phyloP scores from a whole-genome alignment of 2,113 vertebrate genomes.

The Mirounga angustirostris region DNA sequence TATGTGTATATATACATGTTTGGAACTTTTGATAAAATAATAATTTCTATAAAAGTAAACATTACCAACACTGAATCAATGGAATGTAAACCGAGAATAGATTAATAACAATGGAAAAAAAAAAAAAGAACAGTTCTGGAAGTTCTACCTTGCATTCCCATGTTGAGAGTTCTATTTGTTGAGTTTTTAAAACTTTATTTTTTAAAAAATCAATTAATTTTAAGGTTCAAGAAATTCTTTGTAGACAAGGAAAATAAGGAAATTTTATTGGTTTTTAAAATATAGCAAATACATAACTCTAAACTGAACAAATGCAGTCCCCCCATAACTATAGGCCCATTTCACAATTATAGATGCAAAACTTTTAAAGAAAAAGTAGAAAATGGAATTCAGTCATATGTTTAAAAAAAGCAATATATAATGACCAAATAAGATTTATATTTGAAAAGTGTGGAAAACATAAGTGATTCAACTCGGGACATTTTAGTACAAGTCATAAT shows the following conservation, averaged over 20 bases:
- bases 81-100: background rate
- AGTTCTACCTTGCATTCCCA: background rate
- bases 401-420: background rate
- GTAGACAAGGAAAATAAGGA: background rate
- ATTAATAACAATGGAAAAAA: background rate
- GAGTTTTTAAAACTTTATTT: background rate
- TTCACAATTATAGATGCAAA: background rate
- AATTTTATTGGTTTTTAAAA: background rate
- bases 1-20: background rate
- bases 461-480: background rate
- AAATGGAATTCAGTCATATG: background rate
- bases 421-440: background rate
- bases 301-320: background rate
- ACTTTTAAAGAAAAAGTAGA: background rate
- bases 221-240: background rate
- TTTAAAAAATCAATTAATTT: background rate
- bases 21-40: constrained; percentile 1
- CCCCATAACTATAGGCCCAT: background rate
- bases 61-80: background rate
- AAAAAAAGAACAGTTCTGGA: background rate
- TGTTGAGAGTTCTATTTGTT: background rate
- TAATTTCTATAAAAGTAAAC: background rate
- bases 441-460: background rate
- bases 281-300: background rate
- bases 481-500: background rate